Percentiles rank a stretch among this genome's conserved stretches.
These are phyloP conservation scores for Rhabdomys pumilio DNA, from an alignment of 2,797 vertebrate genomes.

Conservation along the genomic window DNA sequence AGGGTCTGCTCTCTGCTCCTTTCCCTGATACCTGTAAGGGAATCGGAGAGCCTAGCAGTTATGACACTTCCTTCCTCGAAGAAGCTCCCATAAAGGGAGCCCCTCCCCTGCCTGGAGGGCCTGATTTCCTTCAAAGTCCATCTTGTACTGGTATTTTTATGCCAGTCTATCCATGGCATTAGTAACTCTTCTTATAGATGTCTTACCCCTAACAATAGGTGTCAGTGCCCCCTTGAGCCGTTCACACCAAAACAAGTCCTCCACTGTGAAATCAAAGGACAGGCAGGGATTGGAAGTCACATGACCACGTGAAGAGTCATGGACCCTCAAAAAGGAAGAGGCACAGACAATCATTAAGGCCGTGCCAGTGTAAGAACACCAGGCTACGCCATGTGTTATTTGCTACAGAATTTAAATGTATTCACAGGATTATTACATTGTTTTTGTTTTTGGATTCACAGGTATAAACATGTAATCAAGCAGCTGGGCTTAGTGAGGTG, in stretches of 20 bases:
- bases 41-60: background rate
- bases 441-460: background rate
- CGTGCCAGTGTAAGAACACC: accelerated
- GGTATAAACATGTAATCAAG: background rate
- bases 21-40: background rate
- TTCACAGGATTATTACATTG: background rate
- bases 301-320: background rate
- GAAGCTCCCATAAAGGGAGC: background rate
- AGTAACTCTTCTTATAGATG: background rate
- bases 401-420: background rate
- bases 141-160: too few relatives aligned
- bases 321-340: background rate
- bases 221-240: background rate
- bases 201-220: background rate
- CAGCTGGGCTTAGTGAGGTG: too few relatives aligned
- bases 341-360: background rate
- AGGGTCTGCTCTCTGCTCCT: background rate
- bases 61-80: background rate
- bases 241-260: background rate
- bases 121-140: background rate
- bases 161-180: background rate
- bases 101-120: background rate
- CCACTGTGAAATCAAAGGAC: background rate
- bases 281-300: background rate
- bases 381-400: background rate